Base-by-base conservation (phyloP, 1,140 invertebrate species). In the Trichonephila clavipes region DNA sequence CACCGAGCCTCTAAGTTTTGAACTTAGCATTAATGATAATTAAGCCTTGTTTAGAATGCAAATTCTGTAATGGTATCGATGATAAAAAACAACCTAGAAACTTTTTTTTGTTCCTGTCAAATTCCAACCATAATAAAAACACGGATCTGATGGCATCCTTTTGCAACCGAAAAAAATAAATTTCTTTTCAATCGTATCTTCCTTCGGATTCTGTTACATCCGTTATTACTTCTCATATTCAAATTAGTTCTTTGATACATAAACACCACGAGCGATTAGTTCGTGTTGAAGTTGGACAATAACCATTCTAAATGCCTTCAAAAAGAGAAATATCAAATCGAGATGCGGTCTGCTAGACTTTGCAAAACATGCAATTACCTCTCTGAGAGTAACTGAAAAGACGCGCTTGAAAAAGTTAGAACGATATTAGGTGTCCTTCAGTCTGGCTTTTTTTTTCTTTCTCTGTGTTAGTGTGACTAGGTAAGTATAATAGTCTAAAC, bases 301-400 rank as follows among this genome's bases (percentile, higher is more conserved):
- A 34, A 14, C 12, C 10, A 28, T 18, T 18, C 72, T 34, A 77
- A 34, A 18, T 34, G 72, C 72, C 28, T 77, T 34, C 14, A 16
- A n/a, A 85, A 85, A 14, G 51, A 58, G 21, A 85, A 64, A 61
- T 18, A 87, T 87, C 19, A 87, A 87, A 87, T 66, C 85, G 14
- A 28, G 18, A 24, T 28, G 16, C 12, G 85, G 85, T 87, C 85
- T 87, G 28, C 24, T 87, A 59, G 28, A 4, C 64, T 87, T 28
- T 87, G 4, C 18, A 64, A 83, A 83, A 83, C 28, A 51, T 12
- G n/a, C 82, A 83, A 83, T 83, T 83, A 87, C 59, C 6, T 61
- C 59, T 28, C 51, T 18, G n/a, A 62, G 59, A 40, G 72, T 34
- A 77, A 16, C 16, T 2, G 28, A 34, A 64, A 59, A 40, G 8